Conservation (phyloP, 2,113 vertebrate species). For the Grammomys dolichurus region DNA sequence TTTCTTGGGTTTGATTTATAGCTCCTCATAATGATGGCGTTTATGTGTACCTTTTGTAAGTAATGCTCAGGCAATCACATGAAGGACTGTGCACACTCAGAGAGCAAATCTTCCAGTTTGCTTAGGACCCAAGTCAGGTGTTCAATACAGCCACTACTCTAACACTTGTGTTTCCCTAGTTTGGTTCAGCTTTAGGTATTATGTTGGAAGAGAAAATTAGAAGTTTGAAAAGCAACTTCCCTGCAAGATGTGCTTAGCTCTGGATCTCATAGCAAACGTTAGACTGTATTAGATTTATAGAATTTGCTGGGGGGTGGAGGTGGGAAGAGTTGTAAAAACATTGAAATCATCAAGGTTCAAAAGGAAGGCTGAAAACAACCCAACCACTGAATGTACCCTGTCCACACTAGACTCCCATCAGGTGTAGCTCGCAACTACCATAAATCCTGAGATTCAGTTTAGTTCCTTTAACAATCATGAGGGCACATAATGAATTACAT, state of each 20-base stretch:
- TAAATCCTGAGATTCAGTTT: not conserved
- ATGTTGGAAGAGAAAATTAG: conserved; percentile 17
- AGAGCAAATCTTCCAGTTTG: not conserved
- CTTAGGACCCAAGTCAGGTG: not conserved
- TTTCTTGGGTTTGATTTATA: not conserved
- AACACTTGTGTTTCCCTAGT: not conserved
- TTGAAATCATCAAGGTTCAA: conserved; percentile 13
- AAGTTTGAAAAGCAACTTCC: conserved; percentile 31
- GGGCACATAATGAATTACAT: rapidly evolving
- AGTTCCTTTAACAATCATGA: not conserved
- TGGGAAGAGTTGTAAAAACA: conserved; percentile 8
- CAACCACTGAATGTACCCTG: not conserved
- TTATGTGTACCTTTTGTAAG: not conserved
- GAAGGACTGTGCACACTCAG: not conserved
- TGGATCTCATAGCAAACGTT: conserved; percentile 5
- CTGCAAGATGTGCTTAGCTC: not conserved
- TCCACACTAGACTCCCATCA: not conserved
- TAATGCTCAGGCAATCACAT: not conserved
- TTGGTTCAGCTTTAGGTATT: not conserved
- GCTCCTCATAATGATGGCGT: not conserved
- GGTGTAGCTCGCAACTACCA: not conserved
- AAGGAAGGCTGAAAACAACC: not conserved
- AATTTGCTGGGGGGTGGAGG: not conserved
- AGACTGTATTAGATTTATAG: conserved; percentile 62
- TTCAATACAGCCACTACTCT: not conserved